These are phyloP conservation scores for Periphyllus acericola DNA, from an alignment of 2,888 invertebrate genomes.

Conservation along the genomic window DNA sequence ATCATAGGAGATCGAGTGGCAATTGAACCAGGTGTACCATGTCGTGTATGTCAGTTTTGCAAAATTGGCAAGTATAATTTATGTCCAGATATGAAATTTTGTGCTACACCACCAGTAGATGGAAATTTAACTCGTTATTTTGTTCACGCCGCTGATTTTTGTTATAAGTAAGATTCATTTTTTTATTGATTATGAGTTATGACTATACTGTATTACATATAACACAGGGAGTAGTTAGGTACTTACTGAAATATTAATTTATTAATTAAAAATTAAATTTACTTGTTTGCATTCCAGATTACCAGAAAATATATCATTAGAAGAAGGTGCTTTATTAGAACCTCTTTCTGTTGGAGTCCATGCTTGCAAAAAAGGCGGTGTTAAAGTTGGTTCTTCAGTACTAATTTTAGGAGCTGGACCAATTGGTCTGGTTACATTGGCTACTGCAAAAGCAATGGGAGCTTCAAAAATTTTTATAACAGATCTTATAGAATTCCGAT, in stretches of 20 bases:
- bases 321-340: constrained; percentile 93
- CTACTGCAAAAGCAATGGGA: constrained; percentile 87
- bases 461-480: constrained; percentile 74
- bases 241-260: too few relatives aligned
- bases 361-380: constrained; percentile 85
- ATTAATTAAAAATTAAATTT: too few relatives aligned
- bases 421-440: constrained; percentile 83
- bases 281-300: constrained; percentile 71
- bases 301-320: constrained; percentile 88
- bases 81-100: constrained; percentile 86
- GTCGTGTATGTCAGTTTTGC: constrained; percentile 85
- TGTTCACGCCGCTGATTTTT: constrained; percentile 90
- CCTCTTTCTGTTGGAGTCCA: constrained; percentile 94
- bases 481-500: constrained; percentile 78
- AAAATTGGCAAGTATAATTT: constrained; percentile 91
- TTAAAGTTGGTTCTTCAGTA: constrained; percentile 78
- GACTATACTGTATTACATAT: too few relatives aligned
- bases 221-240: too few relatives aligned
- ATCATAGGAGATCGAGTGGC: constrained; percentile 91
- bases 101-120: constrained; percentile 94
- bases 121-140: constrained; percentile 90
- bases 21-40: constrained; percentile 93
- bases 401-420: constrained; percentile 88
- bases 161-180: constrained; percentile 75
- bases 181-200: too few relatives aligned